phyloP scores from a whole-genome alignment of 2,797 vertebrate genomes.

The Sebastes elongatus region DNA sequence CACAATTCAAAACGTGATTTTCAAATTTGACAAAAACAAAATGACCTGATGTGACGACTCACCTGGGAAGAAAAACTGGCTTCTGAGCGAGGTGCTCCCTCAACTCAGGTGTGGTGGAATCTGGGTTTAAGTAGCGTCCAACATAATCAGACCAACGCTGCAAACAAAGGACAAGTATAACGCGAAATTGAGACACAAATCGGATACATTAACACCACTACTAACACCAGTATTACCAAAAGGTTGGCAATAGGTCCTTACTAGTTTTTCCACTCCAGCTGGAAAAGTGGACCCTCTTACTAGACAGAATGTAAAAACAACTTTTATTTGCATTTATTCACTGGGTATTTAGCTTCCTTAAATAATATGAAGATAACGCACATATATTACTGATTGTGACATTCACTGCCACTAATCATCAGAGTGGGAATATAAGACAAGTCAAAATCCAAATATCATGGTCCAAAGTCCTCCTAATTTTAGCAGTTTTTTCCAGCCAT shows the following conservation, averaged over 20 bases:
- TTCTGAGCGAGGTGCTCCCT: constrained; percentile 98
- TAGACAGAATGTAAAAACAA: constrained; percentile 29
- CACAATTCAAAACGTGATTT: not conserved
- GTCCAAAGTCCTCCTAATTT: not conserved
- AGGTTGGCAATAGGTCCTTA: constrained; percentile 24
- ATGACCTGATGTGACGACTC: constrained; percentile 31
- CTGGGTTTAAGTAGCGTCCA: constrained; percentile 94
- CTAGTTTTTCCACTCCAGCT: constrained; percentile 39
- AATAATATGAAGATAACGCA: not conserved
- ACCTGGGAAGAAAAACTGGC: constrained; percentile 97
- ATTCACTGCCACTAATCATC: not conserved
- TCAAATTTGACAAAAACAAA: not conserved
- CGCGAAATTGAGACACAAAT: not conserved
- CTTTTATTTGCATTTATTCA: constrained; percentile 17
- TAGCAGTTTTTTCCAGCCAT: not conserved
- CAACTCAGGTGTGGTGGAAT: constrained; percentile 95
- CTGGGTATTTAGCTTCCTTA: not conserved
- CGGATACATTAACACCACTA: not conserved
- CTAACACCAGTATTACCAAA: constrained; percentile 21
- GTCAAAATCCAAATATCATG: not conserved
- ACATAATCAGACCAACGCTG: constrained; percentile 99
- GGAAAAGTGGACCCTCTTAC: constrained; percentile 32
- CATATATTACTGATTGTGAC: not conserved
- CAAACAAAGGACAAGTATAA: constrained; percentile 20
- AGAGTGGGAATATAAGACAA: not conserved